These are phyloP conservation scores for Drosophila histrio DNA, from an alignment of 2,888 invertebrate species.

Conservation along the genomic window DNA sequence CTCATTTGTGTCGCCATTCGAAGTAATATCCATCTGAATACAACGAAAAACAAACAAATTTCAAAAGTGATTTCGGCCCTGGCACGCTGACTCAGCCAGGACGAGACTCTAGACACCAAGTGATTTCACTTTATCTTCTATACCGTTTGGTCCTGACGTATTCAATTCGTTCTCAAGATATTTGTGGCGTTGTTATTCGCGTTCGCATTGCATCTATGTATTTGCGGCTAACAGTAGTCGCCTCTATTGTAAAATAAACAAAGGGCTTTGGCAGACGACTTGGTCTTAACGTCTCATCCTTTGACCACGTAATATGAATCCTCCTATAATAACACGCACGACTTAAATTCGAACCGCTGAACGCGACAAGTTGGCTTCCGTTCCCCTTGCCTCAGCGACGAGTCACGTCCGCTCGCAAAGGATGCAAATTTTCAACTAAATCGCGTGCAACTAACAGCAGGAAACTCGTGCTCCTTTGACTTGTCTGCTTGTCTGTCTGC, in stretches of 20 bases:
- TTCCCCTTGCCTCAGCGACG: conserved; percentile 31
- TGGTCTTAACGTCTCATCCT: conserved; percentile 4
- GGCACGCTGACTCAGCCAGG: conserved; percentile 38
- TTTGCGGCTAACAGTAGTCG: conserved; percentile 22
- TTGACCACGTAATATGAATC: neutral
- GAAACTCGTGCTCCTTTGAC: conserved; percentile 41
- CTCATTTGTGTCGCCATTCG: conserved; percentile 36
- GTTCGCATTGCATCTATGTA: conserved; percentile 27
- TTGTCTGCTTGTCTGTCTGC: conserved; percentile 20
- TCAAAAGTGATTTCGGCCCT: conserved; percentile 58
- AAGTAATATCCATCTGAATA: conserved; percentile 58
- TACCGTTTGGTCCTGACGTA: neutral
- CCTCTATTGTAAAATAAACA: conserved; percentile 30
- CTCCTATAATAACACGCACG: conserved; percentile 26
- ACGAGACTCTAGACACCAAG: conserved; percentile 35
- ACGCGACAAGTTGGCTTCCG: conserved; percentile 49
- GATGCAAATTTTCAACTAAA: conserved; percentile 75
- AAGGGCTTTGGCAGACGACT: conserved; percentile 20
- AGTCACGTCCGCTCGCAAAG: conserved; percentile 68
- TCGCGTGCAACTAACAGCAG: conserved; percentile 48
- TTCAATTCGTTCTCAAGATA: conserved; percentile 30
- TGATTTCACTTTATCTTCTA: conserved; percentile 44
- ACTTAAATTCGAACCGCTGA: conserved; percentile 30
- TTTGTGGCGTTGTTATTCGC: conserved; percentile 22
- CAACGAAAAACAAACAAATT: conserved; percentile 59